phyloP scores from a whole-genome alignment of 2,797 vertebrate species.

The Psittacula derbiana region DNA sequence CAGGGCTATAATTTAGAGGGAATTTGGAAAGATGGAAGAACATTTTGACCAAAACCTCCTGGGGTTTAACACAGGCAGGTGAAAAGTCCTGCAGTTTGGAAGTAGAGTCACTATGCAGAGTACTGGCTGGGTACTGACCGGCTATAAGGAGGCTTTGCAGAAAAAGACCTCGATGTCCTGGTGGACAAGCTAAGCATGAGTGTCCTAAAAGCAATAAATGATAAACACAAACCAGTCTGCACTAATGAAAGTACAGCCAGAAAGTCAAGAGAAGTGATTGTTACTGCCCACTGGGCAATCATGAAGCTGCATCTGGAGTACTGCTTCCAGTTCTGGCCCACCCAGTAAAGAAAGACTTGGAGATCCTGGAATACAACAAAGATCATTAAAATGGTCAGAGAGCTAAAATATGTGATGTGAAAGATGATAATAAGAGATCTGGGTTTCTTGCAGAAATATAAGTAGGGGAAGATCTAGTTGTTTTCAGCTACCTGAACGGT shows the following conservation, averaged over 20 bases:
- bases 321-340: not conserved
- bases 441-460: not conserved
- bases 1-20: not conserved
- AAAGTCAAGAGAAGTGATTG: not conserved
- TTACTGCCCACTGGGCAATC: not conserved
- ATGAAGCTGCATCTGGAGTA: not conserved
- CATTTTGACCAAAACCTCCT: not conserved
- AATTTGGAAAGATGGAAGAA: not conserved
- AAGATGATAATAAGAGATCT: not conserved
- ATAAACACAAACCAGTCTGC: not conserved
- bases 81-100: not conserved
- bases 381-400: not conserved
- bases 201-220: not conserved
- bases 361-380: not conserved
- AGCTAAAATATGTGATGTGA: not conserved
- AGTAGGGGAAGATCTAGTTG: not conserved
- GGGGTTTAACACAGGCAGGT: not conserved
- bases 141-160: not conserved
- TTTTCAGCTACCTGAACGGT: not conserved
- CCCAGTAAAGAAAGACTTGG: not conserved
- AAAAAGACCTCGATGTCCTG: not conserved
- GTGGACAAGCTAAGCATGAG: not conserved
- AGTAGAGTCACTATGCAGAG: not conserved
- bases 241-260: not conserved
- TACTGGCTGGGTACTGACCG: not conserved